A percentile compares a stretch with the other conserved stretches of the same genome.
Evolutionary conservation across 2,888 invertebrate species (phyloP).

Genomic region (Tubulanus polymorphus): DNA sequence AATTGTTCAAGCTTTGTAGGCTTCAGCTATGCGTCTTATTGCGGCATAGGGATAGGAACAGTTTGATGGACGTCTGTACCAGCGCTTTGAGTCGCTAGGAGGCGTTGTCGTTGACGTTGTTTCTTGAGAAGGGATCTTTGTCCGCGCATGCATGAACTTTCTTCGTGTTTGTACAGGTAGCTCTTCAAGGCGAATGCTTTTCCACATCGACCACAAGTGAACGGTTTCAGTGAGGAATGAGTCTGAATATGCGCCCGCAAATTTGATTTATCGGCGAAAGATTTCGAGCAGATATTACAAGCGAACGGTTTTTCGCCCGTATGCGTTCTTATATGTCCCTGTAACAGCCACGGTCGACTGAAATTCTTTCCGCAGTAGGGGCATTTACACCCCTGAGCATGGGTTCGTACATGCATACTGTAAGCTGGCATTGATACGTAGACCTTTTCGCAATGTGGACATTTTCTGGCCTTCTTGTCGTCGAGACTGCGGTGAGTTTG

Average conservation of each 20-base stretch:
- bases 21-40: too few species aligned
- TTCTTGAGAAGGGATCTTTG: not conserved
- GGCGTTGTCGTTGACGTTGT: too few species aligned
- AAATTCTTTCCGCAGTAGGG: slow-evolving; percentile 83
- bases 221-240: slow-evolving; percentile 81
- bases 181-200: slow-evolving; percentile 87
- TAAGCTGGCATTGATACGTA: slow-evolving; percentile 86
- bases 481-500: slow-evolving; percentile 57
- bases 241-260: slow-evolving; percentile 85
- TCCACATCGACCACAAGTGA: slow-evolving; percentile 75
- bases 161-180: slow-evolving; percentile 86
- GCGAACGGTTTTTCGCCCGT: slow-evolving; percentile 78
- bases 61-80: too few species aligned
- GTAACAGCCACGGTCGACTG: slow-evolving; percentile 80
- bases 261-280: slow-evolving; percentile 88
- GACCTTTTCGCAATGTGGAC: slow-evolving; percentile 82
- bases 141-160: slow-evolving; percentile 69
- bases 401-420: slow-evolving; percentile 64
- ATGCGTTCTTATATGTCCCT: slow-evolving; percentile 85
- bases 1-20: too few species aligned
- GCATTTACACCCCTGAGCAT: slow-evolving; percentile 76
- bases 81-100: too few species aligned
- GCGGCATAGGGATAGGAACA: too few species aligned
- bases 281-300: slow-evolving; percentile 79
- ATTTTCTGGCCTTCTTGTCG: slow-evolving; percentile 78